Conservation (phyloP, 2,888 invertebrate genomes). For the Nephrotoma appendiculata region DNA sequence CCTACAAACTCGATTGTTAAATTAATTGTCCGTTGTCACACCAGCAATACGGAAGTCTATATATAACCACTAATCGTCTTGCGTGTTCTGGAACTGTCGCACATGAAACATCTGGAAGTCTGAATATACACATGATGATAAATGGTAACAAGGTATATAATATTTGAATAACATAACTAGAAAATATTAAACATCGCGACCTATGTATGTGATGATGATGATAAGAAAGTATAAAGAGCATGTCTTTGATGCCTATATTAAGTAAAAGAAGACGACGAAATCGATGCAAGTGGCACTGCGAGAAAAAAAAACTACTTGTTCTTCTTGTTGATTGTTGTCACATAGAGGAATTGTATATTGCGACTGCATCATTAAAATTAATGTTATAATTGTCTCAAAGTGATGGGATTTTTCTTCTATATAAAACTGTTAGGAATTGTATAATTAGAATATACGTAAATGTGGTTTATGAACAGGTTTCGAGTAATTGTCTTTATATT, state of each 20-base stretch:
- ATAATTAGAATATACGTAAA: neutral
- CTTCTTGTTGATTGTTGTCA: neutral
- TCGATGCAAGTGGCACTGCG: neutral
- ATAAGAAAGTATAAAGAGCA: neutral
- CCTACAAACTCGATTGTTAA: neutral
- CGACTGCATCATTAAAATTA: neutral
- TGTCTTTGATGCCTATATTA: no score
- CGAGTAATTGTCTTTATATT: neutral
- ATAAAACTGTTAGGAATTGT: neutral
- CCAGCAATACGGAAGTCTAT: neutral
- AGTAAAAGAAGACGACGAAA: neutral
- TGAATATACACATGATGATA: neutral
- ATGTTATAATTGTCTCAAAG: neutral
- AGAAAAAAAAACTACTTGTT: neutral
- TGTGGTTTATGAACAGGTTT: neutral
- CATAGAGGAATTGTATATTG: neutral
- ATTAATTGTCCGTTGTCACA: neutral
- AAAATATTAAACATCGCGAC: neutral
- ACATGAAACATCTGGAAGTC: neutral
- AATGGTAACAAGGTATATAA: neutral
- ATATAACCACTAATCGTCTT: neutral
- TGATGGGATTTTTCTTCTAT: neutral
- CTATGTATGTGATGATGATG: neutral
- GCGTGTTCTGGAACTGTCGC: neutral
- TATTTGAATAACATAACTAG: neutral